A percentile compares a stretch with the other conserved stretches of the same genome.
Evolutionary conservation across 2,113 vertebrate species (phyloP).

Genomic region (Pitta sordida): DNA sequence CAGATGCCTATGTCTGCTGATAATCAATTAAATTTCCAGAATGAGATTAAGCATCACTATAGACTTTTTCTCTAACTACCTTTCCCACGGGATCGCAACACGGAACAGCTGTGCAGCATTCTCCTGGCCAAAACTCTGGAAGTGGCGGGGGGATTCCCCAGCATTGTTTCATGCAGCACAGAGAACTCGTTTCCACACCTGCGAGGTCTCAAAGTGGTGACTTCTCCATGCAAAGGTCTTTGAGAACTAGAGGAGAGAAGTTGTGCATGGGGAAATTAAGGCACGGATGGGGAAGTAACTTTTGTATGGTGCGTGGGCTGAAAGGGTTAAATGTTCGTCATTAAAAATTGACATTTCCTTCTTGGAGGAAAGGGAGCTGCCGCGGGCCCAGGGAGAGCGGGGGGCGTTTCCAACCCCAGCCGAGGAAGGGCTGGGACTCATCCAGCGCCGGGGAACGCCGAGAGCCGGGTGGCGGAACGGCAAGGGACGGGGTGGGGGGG

Average conservation of each 20-base stretch:
- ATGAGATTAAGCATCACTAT: neutral
- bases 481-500: neutral
- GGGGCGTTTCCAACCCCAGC: neutral
- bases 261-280: neutral
- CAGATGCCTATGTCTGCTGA: neutral
- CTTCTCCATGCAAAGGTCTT: neutral
- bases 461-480: neutral
- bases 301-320: neutral
- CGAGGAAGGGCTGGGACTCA: too few relatives aligned
- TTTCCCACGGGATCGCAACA: neutral
- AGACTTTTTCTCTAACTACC: neutral
- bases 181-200: neutral
- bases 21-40: neutral
- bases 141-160: accelerated
- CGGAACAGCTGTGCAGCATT: neutral
- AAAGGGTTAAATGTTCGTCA: neutral
- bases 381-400: accelerated
- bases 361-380: neutral
- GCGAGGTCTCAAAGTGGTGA: accelerated
- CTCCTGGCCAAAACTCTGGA: neutral
- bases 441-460: neutral
- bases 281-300: neutral
- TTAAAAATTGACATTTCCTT: neutral
- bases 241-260: neutral
- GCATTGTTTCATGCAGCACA: neutral